Evolutionary conservation across 1,140 invertebrate genomes (phyloP).

Genomic region (Arion vulgaris): DNA sequence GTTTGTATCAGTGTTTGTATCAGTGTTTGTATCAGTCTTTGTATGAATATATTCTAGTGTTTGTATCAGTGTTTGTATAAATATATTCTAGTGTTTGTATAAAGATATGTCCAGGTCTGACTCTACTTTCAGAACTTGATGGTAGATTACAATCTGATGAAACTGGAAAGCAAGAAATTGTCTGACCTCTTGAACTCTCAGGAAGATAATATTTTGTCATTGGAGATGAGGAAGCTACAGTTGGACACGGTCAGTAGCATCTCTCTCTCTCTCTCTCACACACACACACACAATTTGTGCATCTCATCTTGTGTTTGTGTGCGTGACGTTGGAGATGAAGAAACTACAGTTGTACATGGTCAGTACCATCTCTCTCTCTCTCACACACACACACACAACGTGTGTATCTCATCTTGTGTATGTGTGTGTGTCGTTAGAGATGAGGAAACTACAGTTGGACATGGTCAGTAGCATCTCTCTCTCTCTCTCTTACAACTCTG

Average conservation of each 20-base stretch:
- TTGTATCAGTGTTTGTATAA: too few relatives aligned
- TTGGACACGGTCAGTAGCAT: slow-evolving; percentile 67
- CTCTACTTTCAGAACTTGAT: slow-evolving; percentile 61
- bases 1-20: too few relatives aligned
- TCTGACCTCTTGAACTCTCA: slow-evolving; percentile 64
- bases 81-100: neutral
- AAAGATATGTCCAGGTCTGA: neutral
- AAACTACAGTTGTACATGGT: slow-evolving; percentile 70
- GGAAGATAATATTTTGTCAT: slow-evolving; percentile 66
- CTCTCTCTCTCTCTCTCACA: too few relatives aligned
- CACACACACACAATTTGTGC: too few relatives aligned
- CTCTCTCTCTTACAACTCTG: too few relatives aligned
- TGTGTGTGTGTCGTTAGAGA: slow-evolving; percentile 69
- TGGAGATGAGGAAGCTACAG: slow-evolving; percentile 70
- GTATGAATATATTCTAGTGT: too few relatives aligned
- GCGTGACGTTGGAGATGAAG: slow-evolving; percentile 68
- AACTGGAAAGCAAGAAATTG: slow-evolving; percentile 70
- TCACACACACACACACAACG: too few relatives aligned
- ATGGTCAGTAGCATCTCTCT: slow-evolving; percentile 64
- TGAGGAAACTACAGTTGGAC: slow-evolving; percentile 69
- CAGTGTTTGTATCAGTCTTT: too few relatives aligned
- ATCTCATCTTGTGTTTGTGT: too few relatives aligned
- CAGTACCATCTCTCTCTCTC: too few relatives aligned
- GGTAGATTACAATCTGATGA: slow-evolving; percentile 72
- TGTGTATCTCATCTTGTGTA: too few relatives aligned